Conservation (phyloP, 2,113 vertebrate species). For the Ceyx melanurus region DNA sequence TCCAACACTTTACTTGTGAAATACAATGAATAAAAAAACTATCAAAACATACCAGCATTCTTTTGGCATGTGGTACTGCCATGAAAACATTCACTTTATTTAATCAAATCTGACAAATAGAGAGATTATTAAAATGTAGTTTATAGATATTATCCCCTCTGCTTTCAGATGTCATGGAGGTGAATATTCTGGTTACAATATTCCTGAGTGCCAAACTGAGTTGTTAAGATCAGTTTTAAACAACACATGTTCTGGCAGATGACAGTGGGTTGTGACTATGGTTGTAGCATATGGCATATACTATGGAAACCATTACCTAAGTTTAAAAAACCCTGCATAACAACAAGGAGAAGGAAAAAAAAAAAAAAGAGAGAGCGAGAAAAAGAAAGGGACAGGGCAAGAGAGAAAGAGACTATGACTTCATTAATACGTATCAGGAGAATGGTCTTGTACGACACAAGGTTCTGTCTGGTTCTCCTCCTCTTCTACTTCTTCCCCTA, state of each 20-base stretch:
- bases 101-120: conserved; percentile 38
- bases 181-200: conserved; percentile 80
- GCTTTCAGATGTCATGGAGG: conserved; percentile 65
- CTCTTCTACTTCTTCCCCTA: conserved; percentile 85
- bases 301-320: conserved; percentile 84
- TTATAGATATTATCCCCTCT: conserved; percentile 45
- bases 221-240: conserved; percentile 85
- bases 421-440: conserved; percentile 87
- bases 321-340: neutral
- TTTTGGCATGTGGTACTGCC: conserved; percentile 73
- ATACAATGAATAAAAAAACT: conserved; percentile 47
- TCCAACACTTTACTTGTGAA: conserved; percentile 16
- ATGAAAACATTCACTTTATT: conserved; percentile 60
- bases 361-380: neutral
- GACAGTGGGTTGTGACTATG: conserved; percentile 78
- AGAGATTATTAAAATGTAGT: conserved; percentile 49
- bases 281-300: conserved; percentile 80
- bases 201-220: conserved; percentile 98
- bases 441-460: conserved; percentile 77
- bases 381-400: neutral
- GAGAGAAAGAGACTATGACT: conserved; percentile 26
- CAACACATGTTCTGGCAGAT: conserved; percentile 79
- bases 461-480: conserved; percentile 79
- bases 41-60: conserved; percentile 20
- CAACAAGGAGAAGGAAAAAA: neutral